These are phyloP conservation scores for Mesorhabditis sp. DNA, from an alignment of 2,888 invertebrate genomes.

Conservation along the genomic window DNA sequence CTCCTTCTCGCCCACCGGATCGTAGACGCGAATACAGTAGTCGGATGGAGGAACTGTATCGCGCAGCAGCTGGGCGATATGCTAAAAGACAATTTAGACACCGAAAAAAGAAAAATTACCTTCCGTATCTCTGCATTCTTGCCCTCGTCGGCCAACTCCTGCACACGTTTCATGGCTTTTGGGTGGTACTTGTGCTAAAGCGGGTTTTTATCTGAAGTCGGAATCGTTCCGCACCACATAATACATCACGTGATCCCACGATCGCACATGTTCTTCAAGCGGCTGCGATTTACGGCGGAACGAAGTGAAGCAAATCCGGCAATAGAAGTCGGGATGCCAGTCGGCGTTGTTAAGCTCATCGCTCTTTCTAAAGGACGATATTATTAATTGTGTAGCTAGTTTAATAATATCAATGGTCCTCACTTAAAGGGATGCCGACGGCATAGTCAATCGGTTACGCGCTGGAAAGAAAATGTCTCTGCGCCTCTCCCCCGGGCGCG, in stretches of 20 bases:
- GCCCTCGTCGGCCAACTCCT: slow-evolving; percentile 14
- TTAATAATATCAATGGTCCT: no score
- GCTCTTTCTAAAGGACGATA: background rate
- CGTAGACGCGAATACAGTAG: slow-evolving; percentile 34
- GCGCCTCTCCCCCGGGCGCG: no score
- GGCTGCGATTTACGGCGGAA: slow-evolving; percentile 18
- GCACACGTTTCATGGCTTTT: background rate
- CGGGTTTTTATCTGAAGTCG: background rate
- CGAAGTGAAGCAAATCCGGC: slow-evolving; percentile 22
- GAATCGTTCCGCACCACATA: slow-evolving; percentile 25
- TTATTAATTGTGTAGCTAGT: no score
- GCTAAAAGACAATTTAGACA: no score
- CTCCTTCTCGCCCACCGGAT: slow-evolving; percentile 30
- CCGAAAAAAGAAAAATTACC: no score
- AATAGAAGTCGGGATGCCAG: slow-evolving; percentile 24
- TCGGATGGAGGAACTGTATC: slow-evolving; percentile 20
- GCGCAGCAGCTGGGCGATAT: slow-evolving; percentile 18
- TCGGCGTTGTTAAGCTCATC: background rate
- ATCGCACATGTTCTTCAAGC: slow-evolving; percentile 30
- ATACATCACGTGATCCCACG: slow-evolving; percentile 22
- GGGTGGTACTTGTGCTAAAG: slow-evolving; percentile 3
- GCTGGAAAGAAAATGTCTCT: no score
- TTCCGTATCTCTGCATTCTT: background rate
- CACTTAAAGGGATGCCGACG: no score
- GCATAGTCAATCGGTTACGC: no score